phyloP scores from a whole-genome alignment of 1,140 invertebrate species.

The Drosophila pruinosa region DNA sequence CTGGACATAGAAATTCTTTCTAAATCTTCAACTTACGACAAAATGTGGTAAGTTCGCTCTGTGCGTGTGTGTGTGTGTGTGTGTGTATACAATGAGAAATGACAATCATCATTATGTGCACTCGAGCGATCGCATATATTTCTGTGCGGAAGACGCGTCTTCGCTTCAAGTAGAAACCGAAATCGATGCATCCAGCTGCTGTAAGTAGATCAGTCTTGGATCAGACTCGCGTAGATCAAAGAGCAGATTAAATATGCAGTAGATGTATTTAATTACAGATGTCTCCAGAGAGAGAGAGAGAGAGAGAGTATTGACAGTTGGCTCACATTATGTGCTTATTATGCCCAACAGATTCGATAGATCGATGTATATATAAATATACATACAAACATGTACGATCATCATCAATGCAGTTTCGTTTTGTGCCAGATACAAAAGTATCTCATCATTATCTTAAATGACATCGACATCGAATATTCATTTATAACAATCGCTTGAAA shows the following conservation, averaged over 20 bases:
- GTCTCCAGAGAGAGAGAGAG: slow-evolving; percentile 1
- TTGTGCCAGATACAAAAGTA: background rate
- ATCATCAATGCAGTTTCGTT: background rate
- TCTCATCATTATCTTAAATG: background rate
- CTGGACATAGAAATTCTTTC: slow-evolving; percentile 48
- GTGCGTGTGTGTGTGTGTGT: background rate
- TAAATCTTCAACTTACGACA: slow-evolving; percentile 38
- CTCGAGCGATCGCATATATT: slow-evolving; percentile 45
- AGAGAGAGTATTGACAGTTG: no score
- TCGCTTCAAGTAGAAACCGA: slow-evolving; percentile 53
- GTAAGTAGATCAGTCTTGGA: slow-evolving; percentile 38
- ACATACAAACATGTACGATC: no score
- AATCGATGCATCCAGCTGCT: slow-evolving; percentile 41
- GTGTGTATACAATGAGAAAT: slow-evolving; percentile 61
- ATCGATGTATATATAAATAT: no score
- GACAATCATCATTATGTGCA: slow-evolving; percentile 78
- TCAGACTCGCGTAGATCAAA: background rate
- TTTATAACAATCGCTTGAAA: slow-evolving; percentile 12
- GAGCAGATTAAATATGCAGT: slow-evolving; percentile 11
- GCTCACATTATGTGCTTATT: no score
- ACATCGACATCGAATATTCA: slow-evolving; percentile 8
- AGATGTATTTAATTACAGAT: slow-evolving; percentile 4
- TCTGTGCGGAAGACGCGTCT: slow-evolving; percentile 6
- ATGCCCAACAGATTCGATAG: no score
- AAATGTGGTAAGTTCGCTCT: slow-evolving; percentile 37